Base-by-base conservation (phyloP, 1,140 invertebrate species). In the Bombyx mandarina region DNA sequence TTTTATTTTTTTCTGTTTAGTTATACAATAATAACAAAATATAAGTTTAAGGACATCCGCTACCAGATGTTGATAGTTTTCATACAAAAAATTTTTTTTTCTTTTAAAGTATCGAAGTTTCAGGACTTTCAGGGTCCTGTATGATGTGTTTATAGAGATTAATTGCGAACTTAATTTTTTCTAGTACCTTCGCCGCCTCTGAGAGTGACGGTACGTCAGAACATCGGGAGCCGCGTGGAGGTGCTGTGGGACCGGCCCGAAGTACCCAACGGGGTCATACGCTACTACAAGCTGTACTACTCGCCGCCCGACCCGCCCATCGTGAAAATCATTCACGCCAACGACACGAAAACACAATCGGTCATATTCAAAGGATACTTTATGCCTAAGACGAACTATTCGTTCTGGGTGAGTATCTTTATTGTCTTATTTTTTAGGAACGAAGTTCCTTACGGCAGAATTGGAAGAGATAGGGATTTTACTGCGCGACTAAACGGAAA, bases 241-340 rank as follows among this genome's bases (percentile, higher is more conserved):
- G 79, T 96, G 0, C 77, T 85, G 0, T 97, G 94, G 94, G 88
- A 90, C 52, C 71, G 89, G 12, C 94, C 95, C 0, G 53, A 79
- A 4, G 58, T 88, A 45, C 89, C 93, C 0, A 91, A 92, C 59
- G 94, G 94, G 5, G 57, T 80, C 6, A 90, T 96, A 5, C 86
- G 70, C 1, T 77, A 79, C 7, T 96, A 96, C 78, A 88, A 89
- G 12, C 83, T 94, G 18, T 91, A 89, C 71, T 88, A 93, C 18
- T 80, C 88, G 1, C 93, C 93, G 1, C 72, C 88, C 4, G 58
- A 90, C 54, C 88, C 88, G 54, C 73, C 86, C 57, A 61, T 78
- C 49, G 66, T 75, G 43, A 67, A 74, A 49, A 57, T 65, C 26
- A 70, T 78, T 3, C 43, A 52, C 1, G 69, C 79, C 18, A 55